Percentiles rank a stretch among this genome's conserved stretches.
These are phyloP conservation scores for Oscheius myriophilus DNA, from an alignment of 2,888 invertebrate genomes.

Conservation along the genomic window DNA sequence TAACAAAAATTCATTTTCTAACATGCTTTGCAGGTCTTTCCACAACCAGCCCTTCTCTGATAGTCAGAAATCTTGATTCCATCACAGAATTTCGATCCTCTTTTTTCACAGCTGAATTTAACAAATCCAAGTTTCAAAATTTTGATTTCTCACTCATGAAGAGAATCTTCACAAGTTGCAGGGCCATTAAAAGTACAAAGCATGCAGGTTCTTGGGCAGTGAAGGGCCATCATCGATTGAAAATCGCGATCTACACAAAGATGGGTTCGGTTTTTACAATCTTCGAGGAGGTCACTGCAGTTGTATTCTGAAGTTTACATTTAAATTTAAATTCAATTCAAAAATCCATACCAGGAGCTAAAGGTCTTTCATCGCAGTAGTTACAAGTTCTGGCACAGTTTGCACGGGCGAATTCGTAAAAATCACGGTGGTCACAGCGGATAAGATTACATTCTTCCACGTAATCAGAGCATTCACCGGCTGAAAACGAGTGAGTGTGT, in stretches of 20 bases:
- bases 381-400: conserved; percentile 47
- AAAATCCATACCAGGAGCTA: conserved; percentile 21
- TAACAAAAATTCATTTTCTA: background rate
- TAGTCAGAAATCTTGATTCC: conserved; percentile 37
- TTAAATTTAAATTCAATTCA: no score
- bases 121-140: background rate
- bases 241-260: conserved; percentile 39
- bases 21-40: conserved; percentile 27
- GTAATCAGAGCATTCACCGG: conserved; percentile 39
- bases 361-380: conserved; percentile 36
- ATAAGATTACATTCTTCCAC: conserved; percentile 34
- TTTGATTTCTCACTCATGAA: conserved; percentile 31
- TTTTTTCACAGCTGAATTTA: conserved; percentile 38
- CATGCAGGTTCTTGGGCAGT: conserved; percentile 45
- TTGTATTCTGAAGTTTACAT: conserved; percentile 35
- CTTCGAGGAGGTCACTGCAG: conserved; percentile 41
- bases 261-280: conserved; percentile 39
- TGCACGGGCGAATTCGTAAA: conserved; percentile 44
- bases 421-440: conserved; percentile 36
- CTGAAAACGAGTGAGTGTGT: conserved; percentile 6
- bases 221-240: conserved; percentile 43
- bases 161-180: conserved; percentile 38
- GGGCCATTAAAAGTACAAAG: conserved; percentile 35
- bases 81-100: conserved; percentile 39
- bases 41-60: conserved; percentile 45